Percentiles rank a stretch among this genome's conserved stretches.
These are phyloP conservation scores for Caenorhabditis remanei DNA, from an alignment of 1,140 invertebrate genomes.

Conservation along the genomic window DNA sequence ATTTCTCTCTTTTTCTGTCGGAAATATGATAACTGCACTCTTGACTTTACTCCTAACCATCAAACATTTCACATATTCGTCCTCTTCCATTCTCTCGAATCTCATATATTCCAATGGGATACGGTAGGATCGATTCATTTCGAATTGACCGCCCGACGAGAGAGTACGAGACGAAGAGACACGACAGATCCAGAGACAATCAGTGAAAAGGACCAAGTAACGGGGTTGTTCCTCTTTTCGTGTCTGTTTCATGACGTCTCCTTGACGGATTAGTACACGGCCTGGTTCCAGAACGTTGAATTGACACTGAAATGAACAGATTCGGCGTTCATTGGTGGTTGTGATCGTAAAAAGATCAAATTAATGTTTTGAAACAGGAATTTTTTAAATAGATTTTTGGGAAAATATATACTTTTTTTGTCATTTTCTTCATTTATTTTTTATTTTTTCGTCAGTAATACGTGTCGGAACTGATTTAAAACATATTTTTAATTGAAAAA, in stretches of 20 bases:
- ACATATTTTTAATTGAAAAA: no score
- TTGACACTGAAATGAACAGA: slow-evolving; percentile 36
- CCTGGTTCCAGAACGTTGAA: slow-evolving; percentile 58
- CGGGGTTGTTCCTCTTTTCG: slow-evolving; percentile 58
- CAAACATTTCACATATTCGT: slow-evolving; percentile 46
- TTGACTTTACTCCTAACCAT: slow-evolving; percentile 31
- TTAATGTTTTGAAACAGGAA: neutral
- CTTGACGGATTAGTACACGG: slow-evolving; percentile 49
- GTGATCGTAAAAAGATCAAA: no score
- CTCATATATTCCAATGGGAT: slow-evolving; percentile 52
- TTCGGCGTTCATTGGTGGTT: no score
- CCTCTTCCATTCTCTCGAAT: slow-evolving; percentile 14
- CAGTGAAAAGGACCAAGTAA: slow-evolving; percentile 55
- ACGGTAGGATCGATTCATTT: slow-evolving; percentile 47
- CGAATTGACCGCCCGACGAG: slow-evolving; percentile 31
- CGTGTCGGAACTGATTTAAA: no score
- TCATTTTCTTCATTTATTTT: no score
- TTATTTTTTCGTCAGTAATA: no score
- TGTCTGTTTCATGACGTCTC: slow-evolving; percentile 59
- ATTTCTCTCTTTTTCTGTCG: slow-evolving; percentile 40
- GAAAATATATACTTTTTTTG: no score
- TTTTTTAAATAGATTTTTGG: neutral
- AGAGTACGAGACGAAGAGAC: slow-evolving; percentile 12
- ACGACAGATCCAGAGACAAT: slow-evolving; percentile 58
- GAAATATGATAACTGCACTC: slow-evolving; percentile 31